Percentiles rank a stretch among this genome's conserved stretches.
phyloP scores from a whole-genome alignment of 2,888 invertebrate genomes.

The Lissonota sp. region DNA sequence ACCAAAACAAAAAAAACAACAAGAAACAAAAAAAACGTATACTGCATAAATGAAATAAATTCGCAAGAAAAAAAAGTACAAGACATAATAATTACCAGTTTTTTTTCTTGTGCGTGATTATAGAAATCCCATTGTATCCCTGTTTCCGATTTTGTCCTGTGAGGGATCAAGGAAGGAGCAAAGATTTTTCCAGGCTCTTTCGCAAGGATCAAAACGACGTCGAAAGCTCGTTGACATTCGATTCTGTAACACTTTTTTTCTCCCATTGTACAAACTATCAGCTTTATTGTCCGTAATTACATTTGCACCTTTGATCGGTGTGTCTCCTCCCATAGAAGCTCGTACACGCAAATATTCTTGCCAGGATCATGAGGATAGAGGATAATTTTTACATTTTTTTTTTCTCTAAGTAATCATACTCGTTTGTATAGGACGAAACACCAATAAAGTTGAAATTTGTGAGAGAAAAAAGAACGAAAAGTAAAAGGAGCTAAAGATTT shows the following conservation, averaged over 20 bases:
- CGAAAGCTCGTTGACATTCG: neutral
- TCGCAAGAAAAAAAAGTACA: conserved; percentile 70
- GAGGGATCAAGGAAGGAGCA: neutral
- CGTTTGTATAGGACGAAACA: neutral
- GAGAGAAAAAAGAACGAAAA: neutral
- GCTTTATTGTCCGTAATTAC: conserved; percentile 62
- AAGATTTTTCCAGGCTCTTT: neutral
- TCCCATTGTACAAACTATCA: conserved; percentile 54
- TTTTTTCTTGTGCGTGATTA: neutral
- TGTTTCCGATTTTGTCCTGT: neutral
- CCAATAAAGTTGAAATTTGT: neutral
- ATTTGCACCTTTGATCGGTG: conserved; percentile 45
- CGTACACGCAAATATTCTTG: conserved; percentile 3
- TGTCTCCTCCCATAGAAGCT: conserved; percentile 2
- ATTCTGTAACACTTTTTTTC: neutral
- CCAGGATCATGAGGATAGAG: neutral
- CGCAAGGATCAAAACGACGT: neutral
- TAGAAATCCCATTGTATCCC: conserved; percentile 2
- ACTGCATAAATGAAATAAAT: conserved; percentile 68
- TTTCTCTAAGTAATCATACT: neutral
- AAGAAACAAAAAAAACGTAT: conserved; percentile 15
- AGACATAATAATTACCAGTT: conserved; percentile 11
- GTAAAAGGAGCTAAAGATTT: neutral
- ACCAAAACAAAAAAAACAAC: neutral
- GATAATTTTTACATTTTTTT: conserved; percentile 22